Percentiles rank a stretch among this genome's conserved stretches.
Evolutionary conservation across 2,888 invertebrate species (phyloP).

Genomic region (Bellardia pandia): DNA sequence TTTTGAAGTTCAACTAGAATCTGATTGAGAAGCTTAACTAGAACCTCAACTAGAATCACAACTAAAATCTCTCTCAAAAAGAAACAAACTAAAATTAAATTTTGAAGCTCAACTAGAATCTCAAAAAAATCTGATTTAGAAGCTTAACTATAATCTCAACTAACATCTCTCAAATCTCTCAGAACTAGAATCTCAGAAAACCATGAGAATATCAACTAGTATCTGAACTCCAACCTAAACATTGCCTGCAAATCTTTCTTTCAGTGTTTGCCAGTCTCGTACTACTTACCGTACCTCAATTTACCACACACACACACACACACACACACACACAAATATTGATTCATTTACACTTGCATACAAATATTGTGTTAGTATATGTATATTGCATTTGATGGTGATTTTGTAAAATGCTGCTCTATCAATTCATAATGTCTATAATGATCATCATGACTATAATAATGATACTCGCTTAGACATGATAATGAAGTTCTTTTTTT

Average conservation of each 20-base stretch:
- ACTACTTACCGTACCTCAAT: background rate
- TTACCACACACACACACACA: constrained; percentile 1
- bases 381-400: background rate
- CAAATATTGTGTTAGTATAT: background rate
- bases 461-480: background rate
- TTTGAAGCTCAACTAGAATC: too few relatives aligned
- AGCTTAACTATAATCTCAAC: too few relatives aligned
- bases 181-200: too few relatives aligned
- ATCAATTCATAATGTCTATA: constrained; percentile 43
- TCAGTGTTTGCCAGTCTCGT: background rate
- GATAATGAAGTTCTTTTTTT: constrained; percentile 30
- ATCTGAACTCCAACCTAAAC: background rate
- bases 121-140: too few relatives aligned
- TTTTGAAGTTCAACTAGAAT: too few relatives aligned
- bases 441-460: constrained; percentile 23
- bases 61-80: too few relatives aligned
- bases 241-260: background rate
- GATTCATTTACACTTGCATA: constrained; percentile 30
- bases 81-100: too few relatives aligned
- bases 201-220: too few relatives aligned
- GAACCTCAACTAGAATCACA: too few relatives aligned
- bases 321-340: constrained; percentile 32
- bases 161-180: too few relatives aligned
- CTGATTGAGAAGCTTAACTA: too few relatives aligned
- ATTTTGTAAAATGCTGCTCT: constrained; percentile 34